These are phyloP conservation scores for Choristoneura rosaceana DNA, from an alignment of 2,888 invertebrate genomes.

Conservation along the genomic window DNA sequence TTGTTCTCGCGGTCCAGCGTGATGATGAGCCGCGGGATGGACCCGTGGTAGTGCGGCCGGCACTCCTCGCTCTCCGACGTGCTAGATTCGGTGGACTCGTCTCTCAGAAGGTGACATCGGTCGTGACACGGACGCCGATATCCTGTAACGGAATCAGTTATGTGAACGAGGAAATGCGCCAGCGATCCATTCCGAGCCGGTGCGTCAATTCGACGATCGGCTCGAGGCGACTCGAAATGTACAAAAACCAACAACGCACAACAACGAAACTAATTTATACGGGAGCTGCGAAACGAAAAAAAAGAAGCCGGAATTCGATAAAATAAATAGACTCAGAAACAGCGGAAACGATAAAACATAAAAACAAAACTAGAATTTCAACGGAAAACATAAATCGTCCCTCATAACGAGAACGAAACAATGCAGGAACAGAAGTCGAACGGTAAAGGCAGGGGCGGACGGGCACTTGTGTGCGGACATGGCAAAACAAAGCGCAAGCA, in stretches of 20 bases:
- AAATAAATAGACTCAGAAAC: constrained; percentile 17
- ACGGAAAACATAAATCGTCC: background rate
- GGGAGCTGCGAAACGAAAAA: constrained; percentile 33
- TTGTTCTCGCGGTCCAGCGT: constrained; percentile 75
- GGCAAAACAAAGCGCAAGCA: constrained; percentile 2
- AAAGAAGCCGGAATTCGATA: constrained; percentile 31
- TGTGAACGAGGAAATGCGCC: constrained; percentile 13
- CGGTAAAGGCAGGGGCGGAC: constrained; percentile 19
- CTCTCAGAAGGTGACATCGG: constrained; percentile 64
- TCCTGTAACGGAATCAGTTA: constrained; percentile 64
- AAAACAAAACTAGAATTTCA: background rate
- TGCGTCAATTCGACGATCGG: background rate
- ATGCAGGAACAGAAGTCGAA: constrained; percentile 7
- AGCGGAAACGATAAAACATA: constrained; percentile 10
- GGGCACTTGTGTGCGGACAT: constrained; percentile 36
- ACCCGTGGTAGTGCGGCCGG: constrained; percentile 71
- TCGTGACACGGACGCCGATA: constrained; percentile 67
- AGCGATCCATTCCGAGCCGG: background rate
- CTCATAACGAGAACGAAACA: constrained; percentile 26
- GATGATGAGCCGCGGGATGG: constrained; percentile 76
- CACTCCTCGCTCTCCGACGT: constrained; percentile 74
- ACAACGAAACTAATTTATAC: constrained; percentile 37
- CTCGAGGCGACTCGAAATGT: constrained; percentile 3
- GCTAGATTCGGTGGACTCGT: constrained; percentile 77
- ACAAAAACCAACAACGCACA: constrained; percentile 51